Evolutionary conservation across 92 coral and sea anemone species (phyloP).

Genomic region (Umimayanthus chanpuru): DNA sequence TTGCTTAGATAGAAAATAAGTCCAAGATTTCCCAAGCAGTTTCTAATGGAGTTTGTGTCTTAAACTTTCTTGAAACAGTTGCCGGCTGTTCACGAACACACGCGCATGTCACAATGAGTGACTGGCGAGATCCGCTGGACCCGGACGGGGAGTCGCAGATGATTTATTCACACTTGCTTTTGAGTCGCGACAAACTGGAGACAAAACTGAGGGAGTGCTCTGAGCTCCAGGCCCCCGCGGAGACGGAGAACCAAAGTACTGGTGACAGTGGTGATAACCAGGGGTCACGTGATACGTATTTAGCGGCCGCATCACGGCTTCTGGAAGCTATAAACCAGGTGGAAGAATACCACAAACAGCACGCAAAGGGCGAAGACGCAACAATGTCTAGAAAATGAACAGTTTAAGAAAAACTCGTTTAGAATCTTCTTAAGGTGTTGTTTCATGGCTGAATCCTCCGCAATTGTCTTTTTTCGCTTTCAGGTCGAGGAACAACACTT

Average conservation of each 20-base stretch:
- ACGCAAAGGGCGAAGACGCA: conserved; percentile 36
- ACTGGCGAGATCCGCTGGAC: conserved; percentile 98
- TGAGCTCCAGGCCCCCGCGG: conserved; percentile 31
- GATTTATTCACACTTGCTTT: conserved; percentile 83
- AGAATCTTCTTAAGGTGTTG: neutral
- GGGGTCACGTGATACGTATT: conserved; percentile 41
- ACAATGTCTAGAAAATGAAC: neutral
- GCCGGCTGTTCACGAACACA: conserved; percentile 73
- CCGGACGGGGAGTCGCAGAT: conserved; percentile 95
- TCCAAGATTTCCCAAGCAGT: too few relatives aligned
- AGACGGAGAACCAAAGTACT: conserved; percentile 39
- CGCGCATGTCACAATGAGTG: conserved; percentile 85
- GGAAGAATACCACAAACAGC: conserved; percentile 59
- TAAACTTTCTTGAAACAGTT: conserved; percentile 43
- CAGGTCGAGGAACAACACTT: too few relatives aligned
- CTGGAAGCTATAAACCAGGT: conserved; percentile 71
- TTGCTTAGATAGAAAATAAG: too few relatives aligned
- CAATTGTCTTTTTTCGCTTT: too few relatives aligned
- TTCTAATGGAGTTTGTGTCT: neutral
- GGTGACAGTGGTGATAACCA: conserved; percentile 8
- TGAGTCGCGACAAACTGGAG: conserved; percentile 80
- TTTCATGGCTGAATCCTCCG: neutral
- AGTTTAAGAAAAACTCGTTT: neutral
- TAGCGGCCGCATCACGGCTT: conserved; percentile 53
- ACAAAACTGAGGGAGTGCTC: conserved; percentile 61